Conservation (phyloP, 2,113 vertebrate genomes). For the Pithys albifrons region DNA sequence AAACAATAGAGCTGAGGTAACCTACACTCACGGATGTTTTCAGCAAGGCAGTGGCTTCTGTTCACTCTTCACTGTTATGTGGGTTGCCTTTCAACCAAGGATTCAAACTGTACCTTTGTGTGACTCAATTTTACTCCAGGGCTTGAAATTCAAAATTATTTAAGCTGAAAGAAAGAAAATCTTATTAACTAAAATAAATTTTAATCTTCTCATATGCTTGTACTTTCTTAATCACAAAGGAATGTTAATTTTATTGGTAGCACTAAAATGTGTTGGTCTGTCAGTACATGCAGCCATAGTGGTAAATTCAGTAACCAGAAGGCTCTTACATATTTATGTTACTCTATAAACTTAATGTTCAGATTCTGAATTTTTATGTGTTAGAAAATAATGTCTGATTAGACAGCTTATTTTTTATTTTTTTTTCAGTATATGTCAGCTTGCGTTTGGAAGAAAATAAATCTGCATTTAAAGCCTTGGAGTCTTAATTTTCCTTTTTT, state of each 20-base stretch:
- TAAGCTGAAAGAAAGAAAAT: constrained; percentile 33
- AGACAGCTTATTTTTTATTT: neutral
- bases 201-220: neutral
- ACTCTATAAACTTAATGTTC: neutral
- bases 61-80: neutral
- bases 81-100: neutral
- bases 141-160: neutral
- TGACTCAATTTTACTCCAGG: neutral
- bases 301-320: constrained; percentile 8
- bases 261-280: neutral
- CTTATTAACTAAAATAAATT: constrained; percentile 8
- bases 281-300: neutral
- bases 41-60: neutral
- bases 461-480: neutral
- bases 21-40: neutral
- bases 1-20: neutral
- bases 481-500: neutral
- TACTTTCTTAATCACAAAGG: neutral
- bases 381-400: neutral
- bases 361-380: neutral
- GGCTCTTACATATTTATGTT: neutral
- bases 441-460: constrained; percentile 44
- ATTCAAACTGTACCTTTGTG: neutral
- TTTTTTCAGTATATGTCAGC: neutral
- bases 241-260: neutral